Percentiles rank a stretch among this genome's conserved stretches.
These are phyloP conservation scores for Sinella curviseta DNA, from an alignment of 1,140 invertebrate genomes.

Conservation along the genomic window DNA sequence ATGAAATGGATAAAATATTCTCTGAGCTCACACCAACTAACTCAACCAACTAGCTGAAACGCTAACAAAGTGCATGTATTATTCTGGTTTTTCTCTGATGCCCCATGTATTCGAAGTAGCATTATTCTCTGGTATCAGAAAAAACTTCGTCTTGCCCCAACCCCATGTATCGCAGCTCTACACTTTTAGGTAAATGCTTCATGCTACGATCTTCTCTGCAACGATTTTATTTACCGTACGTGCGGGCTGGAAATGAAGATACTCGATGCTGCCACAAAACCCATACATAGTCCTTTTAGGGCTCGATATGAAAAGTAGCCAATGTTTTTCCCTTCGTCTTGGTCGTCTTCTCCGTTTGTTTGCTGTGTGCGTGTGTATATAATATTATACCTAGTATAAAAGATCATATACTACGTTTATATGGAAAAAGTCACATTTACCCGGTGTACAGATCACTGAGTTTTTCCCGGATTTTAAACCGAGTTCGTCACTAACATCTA, in stretches of 20 bases:
- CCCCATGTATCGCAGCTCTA: too few relatives aligned
- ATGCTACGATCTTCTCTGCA: too few relatives aligned
- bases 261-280: constrained; percentile 9
- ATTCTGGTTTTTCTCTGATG: neutral
- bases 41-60: too few relatives aligned
- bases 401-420: too few relatives aligned
- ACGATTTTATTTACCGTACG: neutral
- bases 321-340: neutral
- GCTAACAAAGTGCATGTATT: neutral
- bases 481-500: neutral
- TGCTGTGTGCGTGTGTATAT: neutral
- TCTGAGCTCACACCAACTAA: too few relatives aligned
- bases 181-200: neutral
- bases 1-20: too few relatives aligned
- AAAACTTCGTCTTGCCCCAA: too few relatives aligned
- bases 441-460: neutral
- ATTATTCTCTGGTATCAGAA: too few relatives aligned
- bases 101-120: neutral
- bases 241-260: constrained; percentile 9
- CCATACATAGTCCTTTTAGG: constrained; percentile 18
- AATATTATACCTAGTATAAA: too few relatives aligned
- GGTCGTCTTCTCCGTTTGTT: neutral
- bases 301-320: constrained; percentile 16
- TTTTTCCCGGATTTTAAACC: neutral
- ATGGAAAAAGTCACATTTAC: neutral